Evolutionary conservation across 1,140 invertebrate genomes (phyloP).

Genomic region (Eriosoma lanigerum): DNA sequence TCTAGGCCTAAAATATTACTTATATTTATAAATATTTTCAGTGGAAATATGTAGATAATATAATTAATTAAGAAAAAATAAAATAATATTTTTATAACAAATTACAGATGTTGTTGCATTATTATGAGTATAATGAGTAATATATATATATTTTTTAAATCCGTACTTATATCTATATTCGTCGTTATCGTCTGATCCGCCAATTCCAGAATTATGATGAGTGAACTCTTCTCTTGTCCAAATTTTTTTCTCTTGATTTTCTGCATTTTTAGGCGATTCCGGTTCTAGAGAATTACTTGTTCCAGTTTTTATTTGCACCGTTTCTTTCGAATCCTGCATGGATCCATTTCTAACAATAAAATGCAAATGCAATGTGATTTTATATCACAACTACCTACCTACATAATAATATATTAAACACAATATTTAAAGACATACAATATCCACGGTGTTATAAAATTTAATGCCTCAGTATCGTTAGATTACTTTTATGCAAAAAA

Average conservation of each 20-base stretch:
- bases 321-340: conserved; percentile 15
- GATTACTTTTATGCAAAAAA: neutral
- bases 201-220: conserved; percentile 70
- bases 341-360: conserved; percentile 42
- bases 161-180: conserved; percentile 56
- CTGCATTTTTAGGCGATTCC: neutral
- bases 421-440: neutral
- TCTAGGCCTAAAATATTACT: neutral
- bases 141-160: no score
- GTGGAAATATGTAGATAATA: no score
- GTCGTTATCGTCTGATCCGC: conserved; percentile 61
- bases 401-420: neutral
- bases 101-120: no score
- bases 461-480: neutral
- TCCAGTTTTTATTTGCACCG: neutral
- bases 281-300: neutral
- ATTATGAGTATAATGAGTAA: no score
- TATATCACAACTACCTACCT: neutral
- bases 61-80: no score
- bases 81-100: no score
- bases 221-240: conserved; percentile 73
- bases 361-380: neutral
- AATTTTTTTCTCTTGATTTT: conserved; percentile 60
- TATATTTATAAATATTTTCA: no score
- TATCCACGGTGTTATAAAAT: neutral